Evolutionary conservation across 1,140 invertebrate genomes (phyloP).

Genomic region (Drosophila trapezifrons): DNA sequence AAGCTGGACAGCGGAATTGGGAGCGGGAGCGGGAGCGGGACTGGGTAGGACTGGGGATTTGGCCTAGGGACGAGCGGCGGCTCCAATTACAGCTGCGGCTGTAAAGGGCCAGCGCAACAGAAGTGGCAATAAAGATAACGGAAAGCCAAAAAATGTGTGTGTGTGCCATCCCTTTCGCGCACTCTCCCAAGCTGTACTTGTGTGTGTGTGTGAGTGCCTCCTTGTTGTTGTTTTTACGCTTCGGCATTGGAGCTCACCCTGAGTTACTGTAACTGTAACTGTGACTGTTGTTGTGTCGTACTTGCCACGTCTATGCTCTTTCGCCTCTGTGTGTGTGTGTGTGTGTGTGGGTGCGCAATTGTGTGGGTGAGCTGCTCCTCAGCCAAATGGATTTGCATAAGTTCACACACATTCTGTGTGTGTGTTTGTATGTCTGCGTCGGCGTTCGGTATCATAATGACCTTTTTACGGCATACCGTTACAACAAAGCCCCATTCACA

Average conservation of each 20-base stretch:
- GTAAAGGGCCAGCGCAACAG: conserved; percentile 55
- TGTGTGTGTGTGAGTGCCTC: conserved; percentile 5
- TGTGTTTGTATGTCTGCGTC: conserved; percentile 38
- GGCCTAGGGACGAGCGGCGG: conserved; percentile 28
- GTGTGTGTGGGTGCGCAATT: conserved; percentile 22
- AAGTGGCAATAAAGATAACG: conserved; percentile 73
- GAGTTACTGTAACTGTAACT: conserved; percentile 23
- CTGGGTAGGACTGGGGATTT: conserved; percentile 26
- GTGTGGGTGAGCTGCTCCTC: conserved; percentile 36
- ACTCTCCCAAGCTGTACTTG: conserved; percentile 14
- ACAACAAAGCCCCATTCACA: conserved; percentile 63
- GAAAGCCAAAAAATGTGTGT: conserved; percentile 56
- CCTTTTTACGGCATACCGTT: conserved; percentile 68
- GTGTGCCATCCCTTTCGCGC: conserved; percentile 22
- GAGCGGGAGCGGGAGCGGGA: not conserved
- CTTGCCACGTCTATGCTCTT: conserved; percentile 45
- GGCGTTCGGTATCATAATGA: conserved; percentile 73
- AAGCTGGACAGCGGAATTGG: conserved; percentile 14
- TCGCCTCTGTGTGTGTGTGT: conserved; percentile 20
- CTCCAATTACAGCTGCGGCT: conserved; percentile 58
- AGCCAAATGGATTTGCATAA: conserved; percentile 79
- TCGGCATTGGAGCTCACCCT: conserved; percentile 51
- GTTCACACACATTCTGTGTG: conserved; percentile 42
- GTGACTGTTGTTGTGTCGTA: conserved; percentile 28
- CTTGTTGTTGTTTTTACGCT: conserved; percentile 63